Conservation (phyloP, 2,888 invertebrate species). For the Drosophila fungiperda region DNA sequence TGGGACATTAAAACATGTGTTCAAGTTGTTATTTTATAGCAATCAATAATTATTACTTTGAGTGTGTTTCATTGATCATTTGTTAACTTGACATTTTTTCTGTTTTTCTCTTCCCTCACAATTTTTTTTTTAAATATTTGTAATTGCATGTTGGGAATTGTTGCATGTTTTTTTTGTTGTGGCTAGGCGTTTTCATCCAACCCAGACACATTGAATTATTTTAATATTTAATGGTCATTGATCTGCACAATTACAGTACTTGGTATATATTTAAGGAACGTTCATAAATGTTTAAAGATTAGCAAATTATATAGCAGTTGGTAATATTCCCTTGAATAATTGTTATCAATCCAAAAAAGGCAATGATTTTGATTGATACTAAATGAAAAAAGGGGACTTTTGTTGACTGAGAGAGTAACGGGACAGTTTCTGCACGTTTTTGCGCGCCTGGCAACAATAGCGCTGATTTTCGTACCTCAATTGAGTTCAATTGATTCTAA, state of each 20-base stretch:
- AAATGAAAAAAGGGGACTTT: constrained; percentile 46
- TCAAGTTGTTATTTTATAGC: background rate
- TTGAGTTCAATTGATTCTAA: constrained; percentile 76
- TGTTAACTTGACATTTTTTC: background rate
- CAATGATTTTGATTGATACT: constrained; percentile 34
- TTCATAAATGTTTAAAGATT: constrained; percentile 10
- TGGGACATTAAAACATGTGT: background rate
- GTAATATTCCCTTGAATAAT: constrained; percentile 23
- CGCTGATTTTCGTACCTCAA: constrained; percentile 56
- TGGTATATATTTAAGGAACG: background rate
- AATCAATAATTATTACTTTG: background rate
- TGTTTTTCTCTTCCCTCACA: background rate
- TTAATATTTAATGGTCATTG: constrained; percentile 47
- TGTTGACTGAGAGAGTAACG: background rate
- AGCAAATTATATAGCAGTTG: constrained; percentile 5
- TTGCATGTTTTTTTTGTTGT: constrained; percentile 49
- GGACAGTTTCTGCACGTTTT: constrained; percentile 55
- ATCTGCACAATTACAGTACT: constrained; percentile 21
- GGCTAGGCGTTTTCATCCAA: background rate
- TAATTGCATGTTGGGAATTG: constrained; percentile 25
- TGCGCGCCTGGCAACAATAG: constrained; percentile 61
- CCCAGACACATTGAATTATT: background rate
- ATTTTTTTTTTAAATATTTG: background rate
- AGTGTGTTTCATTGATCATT: background rate
- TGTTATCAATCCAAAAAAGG: constrained; percentile 2